phyloP scores from a whole-genome alignment of 1,140 invertebrate genomes.

The Tenebrio molitor region DNA sequence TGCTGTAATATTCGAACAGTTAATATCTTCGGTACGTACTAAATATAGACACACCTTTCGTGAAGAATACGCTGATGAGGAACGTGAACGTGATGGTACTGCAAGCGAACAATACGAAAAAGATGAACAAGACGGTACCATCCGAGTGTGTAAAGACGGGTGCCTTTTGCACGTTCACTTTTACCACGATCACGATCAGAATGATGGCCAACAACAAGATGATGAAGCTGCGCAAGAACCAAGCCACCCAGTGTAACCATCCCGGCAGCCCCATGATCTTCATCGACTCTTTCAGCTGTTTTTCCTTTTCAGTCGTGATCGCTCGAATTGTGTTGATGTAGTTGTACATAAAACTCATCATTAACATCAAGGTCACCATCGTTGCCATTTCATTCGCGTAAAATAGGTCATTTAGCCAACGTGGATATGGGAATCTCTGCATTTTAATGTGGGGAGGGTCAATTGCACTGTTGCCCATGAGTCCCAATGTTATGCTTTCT shows the following conservation, averaged over 20 bases:
- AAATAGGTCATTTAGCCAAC: conserved; percentile 78
- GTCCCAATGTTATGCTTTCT: neutral
- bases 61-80: conserved; percentile 77
- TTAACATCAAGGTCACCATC: conserved; percentile 76
- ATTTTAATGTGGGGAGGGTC: conserved; percentile 63
- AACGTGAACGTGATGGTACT: conserved; percentile 77
- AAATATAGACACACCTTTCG: conserved; percentile 70
- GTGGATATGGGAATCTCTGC: conserved; percentile 78
- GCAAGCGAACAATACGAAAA: conserved; percentile 70
- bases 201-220: conserved; percentile 76
- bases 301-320: conserved; percentile 74
- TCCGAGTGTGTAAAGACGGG: conserved; percentile 55
- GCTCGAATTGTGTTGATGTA: conserved; percentile 82
- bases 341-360: conserved; percentile 81
- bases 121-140: conserved; percentile 66
- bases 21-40: neutral
- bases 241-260: conserved; percentile 87
- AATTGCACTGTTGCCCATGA: neutral
- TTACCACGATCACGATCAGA: conserved; percentile 68
- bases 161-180: conserved; percentile 56
- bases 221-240: conserved; percentile 84
- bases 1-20: conserved; percentile 66
- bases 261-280: conserved; percentile 81
- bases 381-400: conserved; percentile 71
- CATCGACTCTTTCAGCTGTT: conserved; percentile 73